These are phyloP conservation scores for Danionella dracula DNA, from an alignment of 2,797 vertebrate species.

Conservation along the genomic window DNA sequence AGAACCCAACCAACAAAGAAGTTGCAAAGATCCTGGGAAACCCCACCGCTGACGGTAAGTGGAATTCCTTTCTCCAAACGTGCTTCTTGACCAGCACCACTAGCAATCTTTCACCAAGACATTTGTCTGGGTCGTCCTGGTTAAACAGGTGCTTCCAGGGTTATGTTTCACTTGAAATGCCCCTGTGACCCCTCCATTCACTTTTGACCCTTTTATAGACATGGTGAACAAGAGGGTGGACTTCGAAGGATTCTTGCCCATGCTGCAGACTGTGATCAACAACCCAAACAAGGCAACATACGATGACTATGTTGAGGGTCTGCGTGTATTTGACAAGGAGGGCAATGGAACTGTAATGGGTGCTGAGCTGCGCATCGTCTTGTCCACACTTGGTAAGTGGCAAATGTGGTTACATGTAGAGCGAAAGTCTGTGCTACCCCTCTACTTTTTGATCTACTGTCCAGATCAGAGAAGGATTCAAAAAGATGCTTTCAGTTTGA, in stretches of 20 bases:
- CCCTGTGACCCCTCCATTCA: not conserved
- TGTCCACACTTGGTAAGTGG: conserved; percentile 90
- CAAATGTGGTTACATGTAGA: no score
- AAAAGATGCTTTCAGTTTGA: no score
- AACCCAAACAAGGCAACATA: conserved; percentile 88
- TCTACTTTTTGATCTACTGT: no score
- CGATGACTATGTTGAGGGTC: conserved; percentile 98
- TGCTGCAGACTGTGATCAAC: conserved; percentile 94
- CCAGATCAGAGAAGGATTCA: no score
- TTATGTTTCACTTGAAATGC: not conserved
- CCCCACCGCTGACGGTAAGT: conserved; percentile 82
- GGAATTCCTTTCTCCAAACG: not conserved
- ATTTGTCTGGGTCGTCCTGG: not conserved
- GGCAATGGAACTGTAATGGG: conserved; percentile 98
- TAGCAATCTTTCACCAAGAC: not conserved
- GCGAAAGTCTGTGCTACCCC: no score
- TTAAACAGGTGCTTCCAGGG: not conserved
- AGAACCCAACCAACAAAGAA: conserved; percentile 98
- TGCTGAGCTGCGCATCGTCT: conserved; percentile 95
- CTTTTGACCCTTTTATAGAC: conserved; percentile 64
- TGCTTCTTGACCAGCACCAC: not conserved
- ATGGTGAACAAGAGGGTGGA: conserved; percentile 87
- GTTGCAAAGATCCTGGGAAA: conserved; percentile 82
- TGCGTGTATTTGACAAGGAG: conserved; percentile 98
- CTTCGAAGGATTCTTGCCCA: conserved; percentile 93